A percentile compares a stretch with the other conserved stretches of the same genome.
Conservation (phyloP, 2,888 invertebrate genomes). For the Pandemis heparana region DNA sequence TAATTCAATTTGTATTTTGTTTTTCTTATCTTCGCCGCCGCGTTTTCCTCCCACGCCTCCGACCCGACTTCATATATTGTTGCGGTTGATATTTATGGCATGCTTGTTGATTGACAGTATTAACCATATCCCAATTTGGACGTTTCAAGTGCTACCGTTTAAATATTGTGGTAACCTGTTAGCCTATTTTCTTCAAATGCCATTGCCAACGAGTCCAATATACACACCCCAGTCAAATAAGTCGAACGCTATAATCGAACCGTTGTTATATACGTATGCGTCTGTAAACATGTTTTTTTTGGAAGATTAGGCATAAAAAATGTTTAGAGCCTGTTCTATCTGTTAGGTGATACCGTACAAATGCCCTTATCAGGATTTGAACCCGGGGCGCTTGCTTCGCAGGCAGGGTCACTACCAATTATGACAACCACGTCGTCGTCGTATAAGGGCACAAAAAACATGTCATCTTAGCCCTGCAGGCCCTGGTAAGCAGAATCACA, state of each 20-base stretch:
- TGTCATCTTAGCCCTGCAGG: too few relatives aligned
- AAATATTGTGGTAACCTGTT: background rate
- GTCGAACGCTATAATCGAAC: background rate
- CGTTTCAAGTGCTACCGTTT: background rate
- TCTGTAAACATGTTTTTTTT: background rate
- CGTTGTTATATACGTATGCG: background rate
- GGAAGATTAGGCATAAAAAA: too few relatives aligned
- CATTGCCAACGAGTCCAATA: background rate
- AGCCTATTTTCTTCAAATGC: background rate
- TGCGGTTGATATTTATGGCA: background rate
- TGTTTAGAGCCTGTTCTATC: too few relatives aligned
- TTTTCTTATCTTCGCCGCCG: background rate
- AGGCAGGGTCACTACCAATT: too few relatives aligned
- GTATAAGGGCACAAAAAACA: too few relatives aligned
- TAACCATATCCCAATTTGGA: constrained; percentile 1
- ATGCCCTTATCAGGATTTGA: too few relatives aligned
- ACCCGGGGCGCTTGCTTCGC: too few relatives aligned
- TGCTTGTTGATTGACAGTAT: background rate
- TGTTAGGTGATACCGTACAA: too few relatives aligned
- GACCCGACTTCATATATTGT: background rate
- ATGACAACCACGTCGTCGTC: too few relatives aligned
- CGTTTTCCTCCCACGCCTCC: constrained; percentile 1
- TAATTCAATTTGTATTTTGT: background rate
- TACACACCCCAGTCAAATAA: background rate
- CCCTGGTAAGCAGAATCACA: too few relatives aligned